Base-by-base conservation (phyloP, 2,888 invertebrate species). In the Trachelus troglodyta region DNA sequence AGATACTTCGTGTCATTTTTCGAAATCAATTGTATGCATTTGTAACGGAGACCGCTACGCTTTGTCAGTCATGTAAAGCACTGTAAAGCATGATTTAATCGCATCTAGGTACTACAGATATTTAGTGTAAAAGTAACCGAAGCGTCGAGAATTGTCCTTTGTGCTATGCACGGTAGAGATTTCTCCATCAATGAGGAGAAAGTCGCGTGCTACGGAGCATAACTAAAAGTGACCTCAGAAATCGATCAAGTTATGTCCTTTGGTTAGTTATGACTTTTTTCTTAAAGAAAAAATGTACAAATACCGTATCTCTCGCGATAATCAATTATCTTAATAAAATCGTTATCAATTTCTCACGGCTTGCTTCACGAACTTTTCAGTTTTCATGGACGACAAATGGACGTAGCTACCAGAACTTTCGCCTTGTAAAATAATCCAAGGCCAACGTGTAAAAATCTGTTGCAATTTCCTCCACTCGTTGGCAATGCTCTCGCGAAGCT, bases 181-280 rank as follows among this genome's bases (percentile, higher is more conserved):
- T 82, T 79, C 81, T 77, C 78, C 79, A 80, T 74, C 77, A 75
- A 81, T 76, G 78, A 73, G 75, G 84, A 84, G 85, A 85, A 84
- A 84, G 83, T 83, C 75, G 34, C 71, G 34, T 15, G 23, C 56
- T 23, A 56, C 23, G 9, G 56, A 56, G 23, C 56, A 56, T 15
- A 56, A 56, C 56, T 56, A 9, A 56, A 23, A 56, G 9, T 15
- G 23, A 56, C 56, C 56, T 56, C 56, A 23, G 15, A 56, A 56
- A 56, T 56, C 56, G 56, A 56, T 23, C 9, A 56, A 23, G 56
- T 56, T 56, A 2, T 56, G 56, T 56, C 56, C 56, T 23, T 56
- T 56, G 23, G 56, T 6, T 23, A 56, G 23, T 23, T 9, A 23
- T 9, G 56, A 56, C 3, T 56, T 56, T 23, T 56, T 56, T 9